Base-by-base conservation (phyloP, 37 sponge, comb jelly and placozoan species). In the Geodia barretti region DNA sequence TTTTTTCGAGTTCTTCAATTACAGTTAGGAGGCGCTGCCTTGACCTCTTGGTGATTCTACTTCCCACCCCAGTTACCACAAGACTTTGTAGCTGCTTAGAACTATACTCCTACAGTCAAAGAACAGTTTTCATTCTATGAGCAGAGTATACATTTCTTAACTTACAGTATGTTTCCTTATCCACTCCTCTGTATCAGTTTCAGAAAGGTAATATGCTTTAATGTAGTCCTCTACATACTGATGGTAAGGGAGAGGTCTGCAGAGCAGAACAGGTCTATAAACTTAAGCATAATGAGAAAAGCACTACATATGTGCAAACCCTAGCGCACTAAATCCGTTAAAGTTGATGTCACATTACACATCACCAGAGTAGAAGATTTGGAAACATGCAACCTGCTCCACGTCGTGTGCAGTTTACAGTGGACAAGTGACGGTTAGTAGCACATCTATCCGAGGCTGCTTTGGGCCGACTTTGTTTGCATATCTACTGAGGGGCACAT, bases 171-270 rank as follows among this genome's bases (percentile, higher is more conserved):
- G 89, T 20, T 91, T 72, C 80, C 81, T 67, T 8, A 97, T 60
- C 97, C 97, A 97, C 9, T 79, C 62, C 40, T 88, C 90, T 14
- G 95, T 71, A 59, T 97, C 94, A 8, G 35, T 63, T 72, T 97
- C 98, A 41, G 95, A 72, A 33, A 97, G 63, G 64, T 97, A 97
- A 62, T 92, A 97, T 29, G 98, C 98, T 70, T 89, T 97, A 34
- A 97, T 83, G 73, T 95, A 97, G 54, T 92, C 92, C 77, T 97
- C 98, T 30, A 97, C 98, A 72, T 60, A 86, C 0, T 67, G 78
- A 43, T 95, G 89, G 3, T 82, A n/a, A 11, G 97, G 97, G 21
- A 96, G 61, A 14, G 91, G 92, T 43, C 95, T 93, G 39, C 25
- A 67, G 17, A 24, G n/a, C n/a, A n/a, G n/a, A n/a, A n/a, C n/a